Evolutionary conservation across 2,888 invertebrate genomes (phyloP).

Genomic region (Oscheius sp.): DNA sequence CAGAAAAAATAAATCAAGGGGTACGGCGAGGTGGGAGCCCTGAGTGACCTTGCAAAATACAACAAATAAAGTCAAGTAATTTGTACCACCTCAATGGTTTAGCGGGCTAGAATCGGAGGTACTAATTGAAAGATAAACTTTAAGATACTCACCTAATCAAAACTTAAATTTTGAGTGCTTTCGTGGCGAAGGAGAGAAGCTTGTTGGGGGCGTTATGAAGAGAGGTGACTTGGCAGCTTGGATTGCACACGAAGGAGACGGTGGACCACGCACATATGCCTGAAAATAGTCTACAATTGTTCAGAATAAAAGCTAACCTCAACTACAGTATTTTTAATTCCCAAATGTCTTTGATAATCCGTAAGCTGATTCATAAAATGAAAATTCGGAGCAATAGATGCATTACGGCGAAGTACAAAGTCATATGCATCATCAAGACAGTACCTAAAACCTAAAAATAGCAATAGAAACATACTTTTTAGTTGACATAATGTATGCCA

Average conservation of each 20-base stretch:
- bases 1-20: background rate
- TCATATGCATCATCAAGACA: conserved; percentile 93
- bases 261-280: conserved; percentile 39
- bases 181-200: conserved; percentile 54
- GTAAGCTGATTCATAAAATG: conserved; percentile 96
- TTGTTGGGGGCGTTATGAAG: conserved; percentile 52
- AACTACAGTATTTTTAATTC: conserved; percentile 35
- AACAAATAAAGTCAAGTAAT: no score
- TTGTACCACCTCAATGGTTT: no score
- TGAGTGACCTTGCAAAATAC: no score
- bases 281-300: background rate
- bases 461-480: conserved; percentile 38
- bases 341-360: conserved; percentile 85
- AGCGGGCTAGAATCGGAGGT: no score
- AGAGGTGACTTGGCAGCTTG: conserved; percentile 42
- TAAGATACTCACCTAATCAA: conserved; percentile 32
- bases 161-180: conserved; percentile 51
- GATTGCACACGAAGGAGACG: conserved; percentile 50
- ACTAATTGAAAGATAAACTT: no score
- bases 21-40: no score
- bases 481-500: conserved; percentile 87
- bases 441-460: conserved; percentile 72
- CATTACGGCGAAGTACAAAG: conserved; percentile 88
- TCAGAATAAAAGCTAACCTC: conserved; percentile 32
- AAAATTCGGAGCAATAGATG: conserved; percentile 95